Conservation (phyloP, 1,140 invertebrate genomes). For the Drosophila baimaii region DNA sequence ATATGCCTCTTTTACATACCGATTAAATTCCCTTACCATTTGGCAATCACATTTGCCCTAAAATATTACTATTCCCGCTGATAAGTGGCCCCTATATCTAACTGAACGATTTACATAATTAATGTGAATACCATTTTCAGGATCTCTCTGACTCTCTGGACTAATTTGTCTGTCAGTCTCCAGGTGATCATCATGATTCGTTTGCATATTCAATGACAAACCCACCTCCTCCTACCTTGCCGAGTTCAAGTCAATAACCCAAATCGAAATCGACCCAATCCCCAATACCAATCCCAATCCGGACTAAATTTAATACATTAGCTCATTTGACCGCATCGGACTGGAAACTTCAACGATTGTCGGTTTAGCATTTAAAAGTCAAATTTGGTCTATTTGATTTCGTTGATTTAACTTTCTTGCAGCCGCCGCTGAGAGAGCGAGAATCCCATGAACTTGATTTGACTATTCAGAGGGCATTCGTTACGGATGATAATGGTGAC, state of each 20-base stretch:
- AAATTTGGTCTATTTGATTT: slow-evolving; percentile 49
- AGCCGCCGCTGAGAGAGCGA: slow-evolving; percentile 7
- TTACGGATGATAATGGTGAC: slow-evolving; percentile 58
- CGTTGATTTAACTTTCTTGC: slow-evolving; percentile 47
- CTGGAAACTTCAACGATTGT: slow-evolving; percentile 23
- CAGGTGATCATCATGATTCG: slow-evolving; percentile 26
- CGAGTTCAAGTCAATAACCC: slow-evolving; percentile 45
- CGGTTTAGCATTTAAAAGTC: slow-evolving; percentile 63
- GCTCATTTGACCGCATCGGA: slow-evolving; percentile 46
- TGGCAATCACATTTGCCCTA: slow-evolving; percentile 1
- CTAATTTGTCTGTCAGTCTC: slow-evolving; percentile 46
- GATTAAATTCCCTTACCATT: background rate
- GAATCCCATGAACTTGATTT: slow-evolving; percentile 58
- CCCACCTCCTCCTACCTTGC: background rate
- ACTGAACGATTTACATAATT: slow-evolving; percentile 39
- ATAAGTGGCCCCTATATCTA: slow-evolving; percentile 8
- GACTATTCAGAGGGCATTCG: slow-evolving; percentile 51
- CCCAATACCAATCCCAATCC: slow-evolving; percentile 10
- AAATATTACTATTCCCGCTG: slow-evolving; percentile 22
- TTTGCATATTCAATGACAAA: slow-evolving; percentile 25
- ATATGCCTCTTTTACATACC: background rate
- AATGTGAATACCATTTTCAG: slow-evolving; percentile 30
- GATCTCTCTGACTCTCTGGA: too few relatives aligned
- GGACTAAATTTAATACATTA: slow-evolving; percentile 52
- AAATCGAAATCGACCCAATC: slow-evolving; percentile 43